Base-by-base conservation (phyloP, 2,113 vertebrate species). In the Cacatua alba region DNA sequence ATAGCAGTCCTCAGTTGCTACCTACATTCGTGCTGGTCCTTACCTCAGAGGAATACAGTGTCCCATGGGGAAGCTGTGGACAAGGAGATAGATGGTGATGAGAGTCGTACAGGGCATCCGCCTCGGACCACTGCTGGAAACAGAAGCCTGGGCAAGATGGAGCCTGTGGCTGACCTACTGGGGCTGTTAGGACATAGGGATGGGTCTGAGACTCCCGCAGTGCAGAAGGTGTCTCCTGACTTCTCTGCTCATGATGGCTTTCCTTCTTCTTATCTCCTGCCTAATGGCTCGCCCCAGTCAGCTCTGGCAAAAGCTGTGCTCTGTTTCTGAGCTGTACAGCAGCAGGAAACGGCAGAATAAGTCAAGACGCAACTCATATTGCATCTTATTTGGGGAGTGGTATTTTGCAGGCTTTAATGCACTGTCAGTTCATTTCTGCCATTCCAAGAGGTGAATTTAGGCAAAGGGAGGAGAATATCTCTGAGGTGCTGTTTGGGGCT, bases 51-150 rank as follows among this genome's bases (percentile, higher is more conserved):
- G 33, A 85, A 17, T 8, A 28, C 29, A 82, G 26, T 2, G 1
- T 5, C 20, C 29, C 2, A 0, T 1, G 2, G 62, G n/a, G 25
- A 84, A 63, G 51, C 25, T 67, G 63, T 69, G 79, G 26, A 26
- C 13, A 28, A 51, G 43, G 29, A 79, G 52, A 26, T 5, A 52
- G 52, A 76, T 13, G 25, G 20, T 33, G 37, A 46, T 49, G 41
- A 59, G 15, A 37, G 25, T 31, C 3, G 0, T 25, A 59, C 0
- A 5, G 10, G 37, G 24, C 4, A 3, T 16, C 21, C 31, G 63
- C 3, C 11, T 7, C 10, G 5, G n/a, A 18, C 14, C 18, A 20
- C 28, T 59, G 33, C 44, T 83, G 74, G 48, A 60, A 95, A 37
- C 7, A 44, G 44, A 7, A 72, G 10, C 31, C 62, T 64, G 29